Evolutionary conservation across 2,113 vertebrate genomes (phyloP).

Genomic region (Connochaetes taurinus): DNA sequence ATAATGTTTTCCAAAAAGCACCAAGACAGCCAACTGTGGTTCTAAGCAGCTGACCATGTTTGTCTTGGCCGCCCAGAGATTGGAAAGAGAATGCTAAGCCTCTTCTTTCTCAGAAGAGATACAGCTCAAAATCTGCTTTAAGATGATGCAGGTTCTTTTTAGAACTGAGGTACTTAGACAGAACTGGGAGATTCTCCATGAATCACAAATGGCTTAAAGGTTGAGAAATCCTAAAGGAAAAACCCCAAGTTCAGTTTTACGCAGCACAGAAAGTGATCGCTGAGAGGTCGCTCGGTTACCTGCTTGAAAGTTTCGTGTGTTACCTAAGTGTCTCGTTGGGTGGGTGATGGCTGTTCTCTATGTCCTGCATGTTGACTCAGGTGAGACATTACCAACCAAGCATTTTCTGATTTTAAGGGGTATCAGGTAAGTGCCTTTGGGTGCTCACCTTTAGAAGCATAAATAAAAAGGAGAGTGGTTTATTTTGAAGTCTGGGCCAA

Average conservation of each 20-base stretch:
- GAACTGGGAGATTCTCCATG: neutral
- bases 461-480: neutral
- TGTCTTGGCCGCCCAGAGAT: neutral
- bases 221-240: neutral
- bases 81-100: neutral
- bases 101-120: neutral
- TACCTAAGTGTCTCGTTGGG: neutral
- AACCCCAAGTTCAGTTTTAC: neutral
- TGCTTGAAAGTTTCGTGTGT: neutral
- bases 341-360: rapidly evolving
- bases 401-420: neutral
- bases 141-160: neutral
- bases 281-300: neutral
- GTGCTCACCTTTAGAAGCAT: neutral
- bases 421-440: neutral
- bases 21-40: neutral
- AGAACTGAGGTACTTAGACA: neutral
- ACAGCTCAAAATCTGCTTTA: neutral
- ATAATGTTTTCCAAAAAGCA: neutral
- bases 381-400: neutral
- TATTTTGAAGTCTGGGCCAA: neutral
- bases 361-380: neutral
- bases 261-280: neutral
- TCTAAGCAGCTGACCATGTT: neutral
- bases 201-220: neutral